A percentile compares a stretch with the other conserved stretches of the same genome.
Evolutionary conservation across 2,888 invertebrate species (phyloP).

Genomic region (Pollenia angustigena): DNA sequence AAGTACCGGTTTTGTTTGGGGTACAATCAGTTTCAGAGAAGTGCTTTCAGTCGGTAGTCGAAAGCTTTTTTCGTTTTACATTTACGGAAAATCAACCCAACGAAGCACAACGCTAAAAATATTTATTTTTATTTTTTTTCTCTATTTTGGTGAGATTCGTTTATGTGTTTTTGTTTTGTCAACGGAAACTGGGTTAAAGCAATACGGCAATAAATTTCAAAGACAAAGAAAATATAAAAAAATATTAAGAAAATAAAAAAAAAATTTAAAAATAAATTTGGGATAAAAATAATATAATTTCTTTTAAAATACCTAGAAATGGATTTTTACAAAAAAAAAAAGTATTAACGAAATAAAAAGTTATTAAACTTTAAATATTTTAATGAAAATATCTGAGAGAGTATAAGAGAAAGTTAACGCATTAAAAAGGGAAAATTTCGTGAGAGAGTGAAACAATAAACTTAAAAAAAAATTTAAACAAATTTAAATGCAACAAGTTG

Average conservation of each 20-base stretch:
- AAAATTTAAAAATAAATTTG: conserved; percentile 33
- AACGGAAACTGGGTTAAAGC: conserved; percentile 27
- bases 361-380: background rate
- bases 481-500: conserved; percentile 49
- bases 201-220: conserved; percentile 22
- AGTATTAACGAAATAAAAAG: background rate
- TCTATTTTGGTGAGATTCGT: conserved; percentile 43
- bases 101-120: background rate
- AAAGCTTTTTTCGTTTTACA: conserved; percentile 30
- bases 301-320: no score
- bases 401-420: background rate
- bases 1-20: conserved; percentile 49
- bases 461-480: conserved; percentile 1
- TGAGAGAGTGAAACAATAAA: conserved; percentile 3
- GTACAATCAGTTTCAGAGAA: conserved; percentile 47
- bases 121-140: conserved; percentile 24
- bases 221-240: background rate
- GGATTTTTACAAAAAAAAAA: no score
- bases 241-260: background rate
- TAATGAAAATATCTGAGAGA: no score
- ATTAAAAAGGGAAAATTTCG: background rate
- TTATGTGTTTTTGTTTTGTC: conserved; percentile 11
- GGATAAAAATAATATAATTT: background rate
- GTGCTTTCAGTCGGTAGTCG: conserved; percentile 56
- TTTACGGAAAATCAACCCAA: conserved; percentile 12